These are phyloP conservation scores for Patiria miniata DNA, from an alignment of 35 echinoderm and acorn worm genomes.

Conservation along the genomic window DNA sequence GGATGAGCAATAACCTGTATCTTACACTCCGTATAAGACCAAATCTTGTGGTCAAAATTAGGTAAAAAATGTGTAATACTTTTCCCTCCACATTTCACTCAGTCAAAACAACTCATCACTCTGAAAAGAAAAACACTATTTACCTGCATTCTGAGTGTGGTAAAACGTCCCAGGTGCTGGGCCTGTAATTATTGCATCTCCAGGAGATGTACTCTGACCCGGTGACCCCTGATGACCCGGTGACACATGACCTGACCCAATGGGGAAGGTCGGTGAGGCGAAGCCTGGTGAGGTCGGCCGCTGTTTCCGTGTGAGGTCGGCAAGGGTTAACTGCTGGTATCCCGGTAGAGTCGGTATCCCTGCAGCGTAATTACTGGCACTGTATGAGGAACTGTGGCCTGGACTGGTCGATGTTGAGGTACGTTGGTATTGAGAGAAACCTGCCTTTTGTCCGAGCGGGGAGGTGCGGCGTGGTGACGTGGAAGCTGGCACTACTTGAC, in stretches of 20 bases:
- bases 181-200: slow-evolving; percentile 65
- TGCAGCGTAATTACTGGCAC: not conserved
- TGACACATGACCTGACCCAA: slow-evolving; percentile 17
- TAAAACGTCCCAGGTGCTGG: slow-evolving; percentile 55
- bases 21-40: no score
- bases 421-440: slow-evolving; percentile 7
- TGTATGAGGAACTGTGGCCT: slow-evolving; percentile 23
- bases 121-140: not conserved
- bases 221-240: slow-evolving; percentile 29
- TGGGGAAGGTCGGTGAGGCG: slow-evolving; percentile 34
- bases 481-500: not conserved
- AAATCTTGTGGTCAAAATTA: no score
- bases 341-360: slow-evolving; percentile 15
- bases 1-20: no score
- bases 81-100: no score
- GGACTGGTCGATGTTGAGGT: slow-evolving; percentile 19
- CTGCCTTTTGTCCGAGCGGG: slow-evolving; percentile 19
- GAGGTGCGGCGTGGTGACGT: slow-evolving; percentile 13
- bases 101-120: no score
- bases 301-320: slow-evolving; percentile 37
- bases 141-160: slow-evolving; percentile 47
- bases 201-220: slow-evolving; percentile 32
- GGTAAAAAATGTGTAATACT: no score
- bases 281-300: not conserved
- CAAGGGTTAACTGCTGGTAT: slow-evolving; percentile 38